A percentile compares a stretch with the other conserved stretches of the same genome.
These are phyloP conservation scores for Xiphophorus birchmanni DNA, from an alignment of 2,797 vertebrate genomes.

Conservation along the genomic window DNA sequence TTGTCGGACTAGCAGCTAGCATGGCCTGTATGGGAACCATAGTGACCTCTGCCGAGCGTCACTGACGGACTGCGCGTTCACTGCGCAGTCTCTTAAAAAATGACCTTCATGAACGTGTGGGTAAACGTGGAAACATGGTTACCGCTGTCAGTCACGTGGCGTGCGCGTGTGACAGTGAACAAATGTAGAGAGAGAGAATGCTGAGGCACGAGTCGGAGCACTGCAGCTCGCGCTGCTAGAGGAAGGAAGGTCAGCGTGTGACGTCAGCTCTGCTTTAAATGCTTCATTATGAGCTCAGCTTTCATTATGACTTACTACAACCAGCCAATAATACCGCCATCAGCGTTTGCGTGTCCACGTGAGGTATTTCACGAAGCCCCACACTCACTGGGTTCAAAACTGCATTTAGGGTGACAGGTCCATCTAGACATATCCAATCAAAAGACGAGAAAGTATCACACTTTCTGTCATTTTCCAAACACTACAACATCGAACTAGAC, in stretches of 20 bases:
- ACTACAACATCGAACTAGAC: background rate
- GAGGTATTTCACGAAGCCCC: background rate
- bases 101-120: constrained; percentile 69
- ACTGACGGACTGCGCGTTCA: background rate
- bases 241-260: background rate
- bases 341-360: background rate
- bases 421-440: background rate
- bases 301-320: background rate
- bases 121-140: constrained; percentile 45
- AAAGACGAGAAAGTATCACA: background rate
- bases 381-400: background rate
- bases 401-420: background rate
- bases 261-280: background rate
- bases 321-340: background rate
- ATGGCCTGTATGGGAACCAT: background rate
- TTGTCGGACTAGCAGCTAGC: background rate
- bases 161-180: constrained; percentile 19
- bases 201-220: background rate
- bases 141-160: constrained; percentile 65
- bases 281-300: background rate
- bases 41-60: background rate
- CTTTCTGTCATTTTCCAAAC: background rate
- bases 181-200: constrained; percentile 3
- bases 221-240: background rate
- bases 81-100: background rate